Percentiles rank a stretch among this genome's conserved stretches.
Evolutionary conservation across 2,797 vertebrate genomes (phyloP).

Genomic region (Platalea minor): DNA sequence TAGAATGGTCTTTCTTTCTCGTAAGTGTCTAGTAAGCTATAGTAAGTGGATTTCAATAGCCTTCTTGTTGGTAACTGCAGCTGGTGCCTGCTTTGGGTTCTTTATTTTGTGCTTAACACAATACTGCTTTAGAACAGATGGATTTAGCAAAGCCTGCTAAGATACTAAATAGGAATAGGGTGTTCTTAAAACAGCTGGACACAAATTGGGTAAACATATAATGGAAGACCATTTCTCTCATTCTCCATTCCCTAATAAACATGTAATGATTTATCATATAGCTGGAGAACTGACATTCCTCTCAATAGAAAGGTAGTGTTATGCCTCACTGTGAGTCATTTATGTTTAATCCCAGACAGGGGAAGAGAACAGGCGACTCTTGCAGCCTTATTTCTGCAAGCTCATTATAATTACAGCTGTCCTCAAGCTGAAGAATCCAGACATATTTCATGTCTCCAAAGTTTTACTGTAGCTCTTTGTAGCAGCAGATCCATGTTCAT

Average conservation of each 20-base stretch:
- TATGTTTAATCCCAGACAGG: neutral
- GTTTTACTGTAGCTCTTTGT: conserved; percentile 31
- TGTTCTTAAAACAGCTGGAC: conserved; percentile 56
- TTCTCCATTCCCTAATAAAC: conserved; percentile 31
- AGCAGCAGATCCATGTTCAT: neutral
- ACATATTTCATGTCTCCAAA: neutral
- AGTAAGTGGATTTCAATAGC: conserved; percentile 39
- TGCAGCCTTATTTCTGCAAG: conserved; percentile 18
- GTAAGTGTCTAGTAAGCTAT: conserved; percentile 19
- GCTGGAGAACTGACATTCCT: conserved; percentile 11
- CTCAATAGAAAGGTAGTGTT: conserved; percentile 36
- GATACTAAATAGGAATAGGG: conserved; percentile 23
- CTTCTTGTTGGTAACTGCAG: conserved; percentile 52
- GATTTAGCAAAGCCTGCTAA: conserved; percentile 52
- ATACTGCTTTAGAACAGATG: conserved; percentile 54
- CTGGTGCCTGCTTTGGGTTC: conserved; percentile 34
- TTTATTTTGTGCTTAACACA: conserved; percentile 55
- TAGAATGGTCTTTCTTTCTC: conserved; percentile 30
- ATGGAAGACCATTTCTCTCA: neutral
- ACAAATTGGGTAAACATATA: conserved; percentile 40
- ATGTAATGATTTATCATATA: conserved; percentile 26
- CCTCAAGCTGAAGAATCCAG: conserved; percentile 32
- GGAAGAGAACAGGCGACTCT: conserved; percentile 10
- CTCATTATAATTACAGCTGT: conserved; percentile 53
- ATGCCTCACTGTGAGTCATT: conserved; percentile 9